Evolutionary conservation across 2,888 invertebrate species (phyloP).

Genomic region (Byasa hedistus): DNA sequence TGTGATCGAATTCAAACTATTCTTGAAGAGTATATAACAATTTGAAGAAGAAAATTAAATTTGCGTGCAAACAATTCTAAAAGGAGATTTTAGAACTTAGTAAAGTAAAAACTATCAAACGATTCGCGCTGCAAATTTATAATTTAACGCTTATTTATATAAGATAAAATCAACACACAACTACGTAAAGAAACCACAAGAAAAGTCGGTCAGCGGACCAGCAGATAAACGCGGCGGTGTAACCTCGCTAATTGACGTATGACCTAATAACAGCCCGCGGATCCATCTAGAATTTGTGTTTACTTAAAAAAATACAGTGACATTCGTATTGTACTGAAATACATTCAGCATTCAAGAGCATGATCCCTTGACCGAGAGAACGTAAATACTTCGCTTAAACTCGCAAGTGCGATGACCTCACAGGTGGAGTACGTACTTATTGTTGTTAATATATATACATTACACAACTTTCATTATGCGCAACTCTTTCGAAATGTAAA

Average conservation of each 20-base stretch:
- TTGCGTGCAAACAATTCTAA: too few species aligned
- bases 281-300: slow-evolving; percentile 1
- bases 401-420: slow-evolving; percentile 23
- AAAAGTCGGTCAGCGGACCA: slow-evolving; percentile 21
- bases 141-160: slow-evolving; percentile 6
- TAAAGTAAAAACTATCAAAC: neutral
- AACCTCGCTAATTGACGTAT: slow-evolving; percentile 17
- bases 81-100: too few species aligned
- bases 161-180: slow-evolving; percentile 8
- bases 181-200: slow-evolving; percentile 9
- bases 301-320: neutral
- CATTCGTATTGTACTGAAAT: slow-evolving; percentile 17
- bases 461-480: too few species aligned
- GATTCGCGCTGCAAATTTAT: neutral
- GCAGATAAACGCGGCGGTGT: slow-evolving; percentile 17
- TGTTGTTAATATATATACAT: too few species aligned
- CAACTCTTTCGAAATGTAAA: too few species aligned
- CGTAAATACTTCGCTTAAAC: slow-evolving; percentile 29
- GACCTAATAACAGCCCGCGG: slow-evolving; percentile 17
- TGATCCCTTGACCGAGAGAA: slow-evolving; percentile 35
- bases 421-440: slow-evolving; percentile 13
- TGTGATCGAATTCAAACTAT: too few species aligned
- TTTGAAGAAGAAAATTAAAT: too few species aligned
- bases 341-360: slow-evolving; percentile 18
- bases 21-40: too few species aligned